phyloP scores from a whole-genome alignment of 1,140 invertebrate genomes.

The Lepidurus arcticus region DNA sequence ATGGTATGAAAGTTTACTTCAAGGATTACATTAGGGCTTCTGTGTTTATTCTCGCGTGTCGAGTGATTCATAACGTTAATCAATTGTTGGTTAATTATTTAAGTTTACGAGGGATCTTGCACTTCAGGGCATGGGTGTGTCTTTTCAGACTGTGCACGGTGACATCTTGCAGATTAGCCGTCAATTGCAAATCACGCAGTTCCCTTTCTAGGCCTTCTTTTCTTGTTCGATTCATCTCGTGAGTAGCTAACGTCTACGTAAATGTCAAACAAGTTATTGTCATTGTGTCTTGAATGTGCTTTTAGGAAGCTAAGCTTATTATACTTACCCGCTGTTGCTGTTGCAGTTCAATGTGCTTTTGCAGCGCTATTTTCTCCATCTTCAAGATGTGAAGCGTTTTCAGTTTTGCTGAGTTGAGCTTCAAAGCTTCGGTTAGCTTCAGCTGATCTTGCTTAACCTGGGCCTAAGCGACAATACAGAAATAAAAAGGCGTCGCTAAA shows the following conservation, averaged over 20 bases:
- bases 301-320: background rate
- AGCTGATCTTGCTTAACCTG: background rate
- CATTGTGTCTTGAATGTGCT: no score
- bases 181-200: background rate
- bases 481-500: background rate
- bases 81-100: background rate
- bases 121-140: background rate
- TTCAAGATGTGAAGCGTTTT: background rate
- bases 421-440: background rate
- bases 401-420: conserved; percentile 18
- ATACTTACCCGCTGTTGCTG: background rate
- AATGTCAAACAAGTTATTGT: no score
- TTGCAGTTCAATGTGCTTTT: background rate
- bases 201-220: background rate
- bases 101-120: background rate
- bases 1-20: background rate
- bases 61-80: no score
- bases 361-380: background rate
- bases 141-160: background rate
- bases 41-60: no score
- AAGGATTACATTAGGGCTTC: no score
- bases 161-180: background rate
- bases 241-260: background rate
- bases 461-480: background rate
- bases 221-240: background rate